These are phyloP conservation scores for Brachylomia viminalis DNA, from an alignment of 2,888 invertebrate species.

Conservation along the genomic window DNA sequence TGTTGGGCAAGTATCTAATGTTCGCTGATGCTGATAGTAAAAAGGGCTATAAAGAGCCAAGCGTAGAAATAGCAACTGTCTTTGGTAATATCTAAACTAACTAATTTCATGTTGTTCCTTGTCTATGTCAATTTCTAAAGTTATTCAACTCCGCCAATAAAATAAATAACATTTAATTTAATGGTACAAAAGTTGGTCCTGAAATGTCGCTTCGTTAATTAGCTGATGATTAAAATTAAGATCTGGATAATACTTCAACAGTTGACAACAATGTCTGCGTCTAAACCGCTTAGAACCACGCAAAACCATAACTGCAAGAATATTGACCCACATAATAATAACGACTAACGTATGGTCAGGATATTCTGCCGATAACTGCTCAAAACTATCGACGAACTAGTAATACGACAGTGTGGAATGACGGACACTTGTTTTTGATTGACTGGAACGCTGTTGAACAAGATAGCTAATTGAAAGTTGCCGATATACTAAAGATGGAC, in stretches of 20 bases:
- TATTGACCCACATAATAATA: constrained; percentile 7
- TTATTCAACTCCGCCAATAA: background rate
- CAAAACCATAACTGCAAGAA: background rate
- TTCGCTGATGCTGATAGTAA: background rate
- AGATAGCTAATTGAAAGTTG: background rate
- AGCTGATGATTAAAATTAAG: background rate
- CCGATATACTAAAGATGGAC: background rate
- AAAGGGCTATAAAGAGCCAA: background rate
- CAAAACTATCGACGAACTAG: background rate
- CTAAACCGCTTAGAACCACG: constrained; percentile 24
- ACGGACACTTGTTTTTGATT: background rate
- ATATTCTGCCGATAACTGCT: constrained; percentile 36
- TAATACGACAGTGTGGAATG: background rate
- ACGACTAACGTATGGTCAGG: background rate
- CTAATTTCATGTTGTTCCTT: background rate
- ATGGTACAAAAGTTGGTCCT: background rate
- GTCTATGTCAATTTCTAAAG: background rate
- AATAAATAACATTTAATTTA: background rate
- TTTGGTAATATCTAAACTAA: background rate
- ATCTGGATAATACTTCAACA: background rate
- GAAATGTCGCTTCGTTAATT: background rate
- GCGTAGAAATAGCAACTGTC: background rate
- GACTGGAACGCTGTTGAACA: background rate
- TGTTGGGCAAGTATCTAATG: background rate
- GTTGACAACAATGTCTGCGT: background rate